Conservation (phyloP, 2,797 vertebrate species). For the Gymnodraco acuticeps region DNA sequence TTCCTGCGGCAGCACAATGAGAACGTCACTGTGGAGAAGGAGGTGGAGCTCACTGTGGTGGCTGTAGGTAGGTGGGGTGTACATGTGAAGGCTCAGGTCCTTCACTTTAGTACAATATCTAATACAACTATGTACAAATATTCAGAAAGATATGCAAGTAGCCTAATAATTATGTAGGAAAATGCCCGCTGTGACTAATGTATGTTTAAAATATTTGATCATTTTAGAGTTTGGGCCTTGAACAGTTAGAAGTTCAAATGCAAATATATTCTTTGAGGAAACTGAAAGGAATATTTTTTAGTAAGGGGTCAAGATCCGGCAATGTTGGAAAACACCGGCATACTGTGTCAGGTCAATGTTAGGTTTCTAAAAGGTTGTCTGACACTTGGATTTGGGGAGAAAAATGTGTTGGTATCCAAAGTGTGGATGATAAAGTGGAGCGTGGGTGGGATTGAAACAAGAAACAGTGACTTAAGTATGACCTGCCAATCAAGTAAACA, state of each 20-base stretch:
- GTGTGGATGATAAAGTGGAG: too few species aligned
- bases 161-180: background rate
- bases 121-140: background rate
- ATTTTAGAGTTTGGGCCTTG: too few species aligned
- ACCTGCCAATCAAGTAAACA: background rate
- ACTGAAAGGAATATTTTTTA: too few species aligned
- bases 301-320: too few species aligned
- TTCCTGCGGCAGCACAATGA: conserved; percentile 65
- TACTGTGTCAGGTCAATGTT: too few species aligned
- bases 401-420: too few species aligned
- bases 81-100: background rate
- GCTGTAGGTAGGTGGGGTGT: conserved; percentile 78
- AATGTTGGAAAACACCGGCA: too few species aligned
- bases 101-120: background rate
- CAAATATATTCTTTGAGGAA: too few species aligned
- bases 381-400: too few species aligned
- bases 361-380: too few species aligned
- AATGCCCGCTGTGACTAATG: background rate
- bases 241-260: too few species aligned
- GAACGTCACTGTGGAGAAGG: conserved; percentile 84
- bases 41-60: conserved; percentile 88
- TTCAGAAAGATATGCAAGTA: background rate
- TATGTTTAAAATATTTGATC: background rate
- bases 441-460: too few species aligned
- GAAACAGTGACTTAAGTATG: background rate